Percentiles rank a stretch among this genome's conserved stretches.
Conservation (phyloP, 2,797 vertebrate species). For the Phoxinus dragarum region DNA sequence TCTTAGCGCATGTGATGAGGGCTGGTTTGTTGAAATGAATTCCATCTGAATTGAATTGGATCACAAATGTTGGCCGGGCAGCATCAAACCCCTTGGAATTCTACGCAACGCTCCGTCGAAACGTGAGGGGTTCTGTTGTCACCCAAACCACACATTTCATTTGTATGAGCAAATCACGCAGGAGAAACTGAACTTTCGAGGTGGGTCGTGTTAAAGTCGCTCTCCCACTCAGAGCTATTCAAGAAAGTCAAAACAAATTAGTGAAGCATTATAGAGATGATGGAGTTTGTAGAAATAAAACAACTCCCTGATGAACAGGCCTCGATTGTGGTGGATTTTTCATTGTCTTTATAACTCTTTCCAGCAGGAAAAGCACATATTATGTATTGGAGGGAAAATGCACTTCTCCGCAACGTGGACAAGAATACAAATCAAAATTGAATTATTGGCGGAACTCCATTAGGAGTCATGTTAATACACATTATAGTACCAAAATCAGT, state of each 20-base stretch:
- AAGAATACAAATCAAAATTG: not conserved
- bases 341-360: slow-evolving; percentile 39
- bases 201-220: slow-evolving; percentile 31
- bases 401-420: not conserved
- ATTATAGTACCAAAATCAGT: not conserved
- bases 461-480: not conserved
- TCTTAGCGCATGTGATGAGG: slow-evolving; percentile 55
- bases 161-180: slow-evolving; percentile 32
- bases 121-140: slow-evolving; percentile 47
- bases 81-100: slow-evolving; percentile 30
- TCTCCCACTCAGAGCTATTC: slow-evolving; percentile 50
- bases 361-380: slow-evolving; percentile 33
- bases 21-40: slow-evolving; percentile 46
- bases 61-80: slow-evolving; percentile 14
- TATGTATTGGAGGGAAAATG: not conserved
- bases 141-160: slow-evolving; percentile 44
- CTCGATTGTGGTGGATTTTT: slow-evolving; percentile 46
- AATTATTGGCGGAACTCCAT: not conserved
- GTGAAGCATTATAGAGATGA: slow-evolving; percentile 60
- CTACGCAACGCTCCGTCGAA: slow-evolving; percentile 2
- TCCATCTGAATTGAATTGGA: slow-evolving; percentile 26
- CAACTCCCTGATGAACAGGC: slow-evolving; percentile 55
- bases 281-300: slow-evolving; percentile 62
- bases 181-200: slow-evolving; percentile 9
- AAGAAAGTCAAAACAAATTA: slow-evolving; percentile 65